These are phyloP conservation scores for Neotoma lepida DNA, from an alignment of 2,113 vertebrate species.

Conservation along the genomic window DNA sequence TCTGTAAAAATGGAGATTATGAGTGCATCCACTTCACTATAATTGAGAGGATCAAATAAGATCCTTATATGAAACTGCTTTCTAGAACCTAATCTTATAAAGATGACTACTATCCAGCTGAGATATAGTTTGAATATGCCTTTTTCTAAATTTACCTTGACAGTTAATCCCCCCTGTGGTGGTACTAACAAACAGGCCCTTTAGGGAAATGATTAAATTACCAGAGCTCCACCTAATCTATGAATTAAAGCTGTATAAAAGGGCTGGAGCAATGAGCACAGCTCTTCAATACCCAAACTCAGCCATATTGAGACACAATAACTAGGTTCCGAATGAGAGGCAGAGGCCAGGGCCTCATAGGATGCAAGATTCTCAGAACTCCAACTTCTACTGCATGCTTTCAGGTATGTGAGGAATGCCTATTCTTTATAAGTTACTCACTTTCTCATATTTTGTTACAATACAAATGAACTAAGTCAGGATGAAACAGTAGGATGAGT, in stretches of 20 bases:
- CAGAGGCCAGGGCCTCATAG: background rate
- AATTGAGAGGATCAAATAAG: background rate
- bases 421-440: background rate
- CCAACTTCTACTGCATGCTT: background rate
- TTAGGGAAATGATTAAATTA: background rate
- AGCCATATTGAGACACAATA: background rate
- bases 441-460: background rate
- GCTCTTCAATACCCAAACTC: no score
- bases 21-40: background rate
- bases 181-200: background rate
- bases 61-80: background rate
- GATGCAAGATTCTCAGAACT: background rate
- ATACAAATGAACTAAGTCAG: background rate
- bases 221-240: no score
- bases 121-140: background rate
- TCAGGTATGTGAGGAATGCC: background rate
- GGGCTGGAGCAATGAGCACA: fast-evolving
- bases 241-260: background rate
- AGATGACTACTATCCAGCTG: background rate
- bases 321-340: fast-evolving
- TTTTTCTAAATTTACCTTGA: background rate
- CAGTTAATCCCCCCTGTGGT: background rate
- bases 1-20: constrained; percentile 10
- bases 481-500: background rate
- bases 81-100: constrained; percentile 8